Evolutionary conservation across 2,888 invertebrate species (phyloP).

Genomic region (Griposia aprilina): DNA sequence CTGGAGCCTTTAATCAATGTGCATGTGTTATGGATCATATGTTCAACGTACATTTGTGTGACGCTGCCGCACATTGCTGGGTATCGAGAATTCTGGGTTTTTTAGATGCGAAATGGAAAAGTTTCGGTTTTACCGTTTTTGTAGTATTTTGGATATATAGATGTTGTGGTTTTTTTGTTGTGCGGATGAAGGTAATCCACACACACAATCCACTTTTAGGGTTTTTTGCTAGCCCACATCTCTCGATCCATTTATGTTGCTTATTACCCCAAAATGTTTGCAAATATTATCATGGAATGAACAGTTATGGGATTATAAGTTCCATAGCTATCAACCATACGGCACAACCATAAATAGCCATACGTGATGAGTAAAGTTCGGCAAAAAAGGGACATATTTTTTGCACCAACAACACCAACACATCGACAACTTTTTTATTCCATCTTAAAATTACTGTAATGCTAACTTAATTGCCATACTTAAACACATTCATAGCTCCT

Average conservation of each 20-base stretch:
- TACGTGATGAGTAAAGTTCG: background rate
- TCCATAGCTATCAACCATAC: background rate
- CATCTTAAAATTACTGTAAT: conserved; percentile 21
- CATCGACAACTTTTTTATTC: background rate
- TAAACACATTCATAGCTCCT: conserved; percentile 21
- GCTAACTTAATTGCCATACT: conserved; percentile 36
- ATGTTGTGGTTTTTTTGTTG: background rate
- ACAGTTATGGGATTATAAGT: background rate
- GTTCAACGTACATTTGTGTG: conserved; percentile 20
- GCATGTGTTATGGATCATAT: conserved; percentile 44
- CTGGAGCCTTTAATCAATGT: conserved; percentile 56
- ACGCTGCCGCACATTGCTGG: conserved; percentile 29
- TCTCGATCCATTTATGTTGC: background rate
- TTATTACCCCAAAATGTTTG: too few species aligned
- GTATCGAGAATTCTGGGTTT: conserved; percentile 42
- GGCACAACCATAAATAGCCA: background rate
- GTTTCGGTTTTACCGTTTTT: conserved; percentile 8
- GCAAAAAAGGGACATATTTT: background rate
- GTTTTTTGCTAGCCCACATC: background rate
- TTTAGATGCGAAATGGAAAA: background rate
- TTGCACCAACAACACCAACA: background rate
- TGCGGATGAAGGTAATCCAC: too few species aligned
- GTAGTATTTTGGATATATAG: background rate
- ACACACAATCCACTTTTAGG: too few species aligned
- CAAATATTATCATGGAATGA: background rate